These are phyloP conservation scores for Masnerella sp. DNA, from an alignment of 2,888 invertebrate species.

Conservation along the genomic window DNA sequence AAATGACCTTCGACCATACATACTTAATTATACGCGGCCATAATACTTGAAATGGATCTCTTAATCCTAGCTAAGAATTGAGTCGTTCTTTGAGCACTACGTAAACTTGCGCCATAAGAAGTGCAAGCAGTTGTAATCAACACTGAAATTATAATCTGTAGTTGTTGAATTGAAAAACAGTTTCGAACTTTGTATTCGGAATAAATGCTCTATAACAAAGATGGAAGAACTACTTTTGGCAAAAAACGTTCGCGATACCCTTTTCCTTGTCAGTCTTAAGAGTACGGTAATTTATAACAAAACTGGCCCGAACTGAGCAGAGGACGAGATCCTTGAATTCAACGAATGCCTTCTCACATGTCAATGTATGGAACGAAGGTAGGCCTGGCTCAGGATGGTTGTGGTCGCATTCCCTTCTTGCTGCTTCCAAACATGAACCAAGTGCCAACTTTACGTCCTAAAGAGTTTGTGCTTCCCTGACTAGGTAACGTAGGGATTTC, in stretches of 20 bases:
- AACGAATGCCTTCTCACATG: slow-evolving; percentile 62
- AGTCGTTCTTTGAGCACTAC: neutral
- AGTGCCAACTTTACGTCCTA: slow-evolving; percentile 80
- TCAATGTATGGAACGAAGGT: slow-evolving; percentile 77
- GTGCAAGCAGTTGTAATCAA: neutral
- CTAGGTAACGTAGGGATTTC: slow-evolving; percentile 76
- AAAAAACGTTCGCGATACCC: slow-evolving; percentile 16
- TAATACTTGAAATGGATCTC: slow-evolving; percentile 36
- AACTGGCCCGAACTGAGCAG: slow-evolving; percentile 40
- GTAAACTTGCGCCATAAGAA: neutral
- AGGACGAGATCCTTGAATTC: slow-evolving; percentile 46
- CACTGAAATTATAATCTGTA: neutral
- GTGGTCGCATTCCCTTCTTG: slow-evolving; percentile 79
- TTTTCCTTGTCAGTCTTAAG: slow-evolving; percentile 46
- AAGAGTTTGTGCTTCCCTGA: slow-evolving; percentile 76
- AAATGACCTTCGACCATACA: slow-evolving; percentile 42
- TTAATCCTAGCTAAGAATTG: slow-evolving; percentile 3
- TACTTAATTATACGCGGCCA: slow-evolving; percentile 25
- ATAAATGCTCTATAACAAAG: slow-evolving; percentile 21
- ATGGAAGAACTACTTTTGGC: slow-evolving; percentile 47
- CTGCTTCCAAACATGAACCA: slow-evolving; percentile 81
- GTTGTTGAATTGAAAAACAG: neutral
- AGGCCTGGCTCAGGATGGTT: slow-evolving; percentile 79
- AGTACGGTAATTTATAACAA: slow-evolving; percentile 20
- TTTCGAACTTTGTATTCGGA: slow-evolving; percentile 9